Evolutionary conservation across 2,113 vertebrate genomes (phyloP), one percentile per base, ranked within the genome.

Genomic region (Spheniscus mendiculus): DNA sequence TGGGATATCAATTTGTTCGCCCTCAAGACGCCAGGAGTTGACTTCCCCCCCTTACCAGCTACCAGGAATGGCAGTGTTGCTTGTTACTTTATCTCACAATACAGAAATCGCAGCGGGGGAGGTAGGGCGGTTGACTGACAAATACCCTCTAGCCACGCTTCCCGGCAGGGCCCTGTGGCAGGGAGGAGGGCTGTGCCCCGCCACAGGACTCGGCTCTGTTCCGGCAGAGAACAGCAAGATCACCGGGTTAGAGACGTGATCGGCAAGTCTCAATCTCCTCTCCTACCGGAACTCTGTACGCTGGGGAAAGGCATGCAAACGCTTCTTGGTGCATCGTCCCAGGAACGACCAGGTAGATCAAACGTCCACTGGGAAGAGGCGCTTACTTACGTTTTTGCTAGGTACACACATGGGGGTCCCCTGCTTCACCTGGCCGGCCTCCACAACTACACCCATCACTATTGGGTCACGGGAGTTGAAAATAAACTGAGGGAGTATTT

Each of bases 391-490:
- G 7, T 98, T 99, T 98, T 99, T 99, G 96, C 98, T 99, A 34
- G 99, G 99, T 65, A 99, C 99, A 26, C 99, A 99, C 90, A 99
- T 97, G 6, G 98, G 99, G 26, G 99, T 99, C 15, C 99, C 99
- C 58, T 99, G 99, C 53, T 98, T 99, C 80, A 99, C 98, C 55
- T 99, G 98, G 1, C 99, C 99, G 0, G 99, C 99, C 73, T 99
- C 99, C 76, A 99, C 98, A 5, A 93, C 90, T 2, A 99, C 99
- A 0, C 99, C 99, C 98, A 99, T 99, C 94, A 99, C 99, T 82
- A 99, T 99, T 42, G 99, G 99, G 88, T 99, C 99, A 94, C 99
- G 99, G 95, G 99, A 99, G 98, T 99, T 99, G 90, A 99, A 99
- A 98, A 99, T 99, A 96, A 99, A 99, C 97, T 99, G 99, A 78